Conservation (phyloP, 2,888 invertebrate species). For the Eupithecia insigniata region DNA sequence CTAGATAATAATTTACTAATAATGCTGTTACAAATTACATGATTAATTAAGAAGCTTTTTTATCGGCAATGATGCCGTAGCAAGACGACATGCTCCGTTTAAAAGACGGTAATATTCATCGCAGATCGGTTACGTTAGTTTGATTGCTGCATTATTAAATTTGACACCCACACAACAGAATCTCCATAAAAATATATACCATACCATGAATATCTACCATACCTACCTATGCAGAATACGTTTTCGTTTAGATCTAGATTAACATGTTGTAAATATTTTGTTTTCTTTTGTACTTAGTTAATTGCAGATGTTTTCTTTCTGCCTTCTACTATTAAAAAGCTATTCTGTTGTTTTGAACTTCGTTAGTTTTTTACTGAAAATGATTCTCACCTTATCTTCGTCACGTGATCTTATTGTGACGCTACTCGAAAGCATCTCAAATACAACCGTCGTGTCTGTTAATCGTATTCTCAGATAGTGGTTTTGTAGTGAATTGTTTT, state of each 20-base stretch:
- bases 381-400: constrained; percentile 45
- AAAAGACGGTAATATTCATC: constrained; percentile 47
- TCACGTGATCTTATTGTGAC: constrained; percentile 48
- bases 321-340: no score
- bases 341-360: neutral
- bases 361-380: neutral
- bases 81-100: constrained; percentile 31
- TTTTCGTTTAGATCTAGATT: neutral
- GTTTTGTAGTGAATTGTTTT: constrained; percentile 40
- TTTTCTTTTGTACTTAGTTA: neutral
- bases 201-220: neutral
- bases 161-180: constrained; percentile 42
- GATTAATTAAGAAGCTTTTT: constrained; percentile 7
- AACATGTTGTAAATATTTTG: neutral
- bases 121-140: constrained; percentile 59
- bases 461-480: constrained; percentile 37
- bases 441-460: constrained; percentile 46
- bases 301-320: neutral
- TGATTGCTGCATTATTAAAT: constrained; percentile 54
- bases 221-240: neutral
- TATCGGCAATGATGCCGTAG: constrained; percentile 39
- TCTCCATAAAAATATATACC: neutral
- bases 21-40: neutral
- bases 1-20: neutral
- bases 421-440: constrained; percentile 40